Evolutionary conservation across 1,140 invertebrate species (phyloP).

Genomic region (Scaptodrosophila lebanonensis): DNA sequence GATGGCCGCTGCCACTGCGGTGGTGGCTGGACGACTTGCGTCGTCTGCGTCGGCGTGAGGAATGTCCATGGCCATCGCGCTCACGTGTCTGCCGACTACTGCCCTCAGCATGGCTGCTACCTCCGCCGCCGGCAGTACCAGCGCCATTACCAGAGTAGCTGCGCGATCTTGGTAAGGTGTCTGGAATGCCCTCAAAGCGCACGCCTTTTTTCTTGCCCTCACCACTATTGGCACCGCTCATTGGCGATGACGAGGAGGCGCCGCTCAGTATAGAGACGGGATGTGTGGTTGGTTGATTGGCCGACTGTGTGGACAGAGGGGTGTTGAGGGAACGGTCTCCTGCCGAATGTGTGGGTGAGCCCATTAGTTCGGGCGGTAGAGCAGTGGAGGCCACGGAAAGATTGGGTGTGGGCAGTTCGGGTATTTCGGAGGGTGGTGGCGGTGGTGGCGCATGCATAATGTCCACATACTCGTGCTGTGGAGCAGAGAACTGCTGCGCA

Average conservation of each 20-base stretch:
- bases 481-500: conserved; percentile 41
- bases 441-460: conserved; percentile 52
- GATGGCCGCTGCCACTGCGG: conserved; percentile 61
- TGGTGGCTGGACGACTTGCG: conserved; percentile 60
- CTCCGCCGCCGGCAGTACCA: conserved; percentile 42
- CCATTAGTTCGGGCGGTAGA: conserved; percentile 65
- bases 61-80: conserved; percentile 38
- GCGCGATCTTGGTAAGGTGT: conserved; percentile 64
- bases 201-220: conserved; percentile 71
- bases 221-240: conserved; percentile 49
- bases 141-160: conserved; percentile 74
- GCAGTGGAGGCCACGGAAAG: conserved; percentile 71
- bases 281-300: conserved; percentile 43
- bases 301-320: conserved; percentile 59
- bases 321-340: conserved; percentile 58
- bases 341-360: conserved; percentile 63
- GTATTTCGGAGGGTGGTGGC: conserved; percentile 40
- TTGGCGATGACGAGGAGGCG: conserved; percentile 68
- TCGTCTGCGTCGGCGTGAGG: conserved; percentile 53
- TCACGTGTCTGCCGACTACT: conserved; percentile 10
- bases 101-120: conserved; percentile 24
- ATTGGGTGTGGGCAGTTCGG: conserved; percentile 70
- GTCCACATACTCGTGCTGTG: conserved; percentile 58
- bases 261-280: conserved; percentile 69
- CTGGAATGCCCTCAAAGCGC: conserved; percentile 72